A percentile compares a stretch with the other conserved stretches of the same genome.
Conservation (phyloP, 1,140 invertebrate genomes). For the Brachystomella parvula region DNA sequence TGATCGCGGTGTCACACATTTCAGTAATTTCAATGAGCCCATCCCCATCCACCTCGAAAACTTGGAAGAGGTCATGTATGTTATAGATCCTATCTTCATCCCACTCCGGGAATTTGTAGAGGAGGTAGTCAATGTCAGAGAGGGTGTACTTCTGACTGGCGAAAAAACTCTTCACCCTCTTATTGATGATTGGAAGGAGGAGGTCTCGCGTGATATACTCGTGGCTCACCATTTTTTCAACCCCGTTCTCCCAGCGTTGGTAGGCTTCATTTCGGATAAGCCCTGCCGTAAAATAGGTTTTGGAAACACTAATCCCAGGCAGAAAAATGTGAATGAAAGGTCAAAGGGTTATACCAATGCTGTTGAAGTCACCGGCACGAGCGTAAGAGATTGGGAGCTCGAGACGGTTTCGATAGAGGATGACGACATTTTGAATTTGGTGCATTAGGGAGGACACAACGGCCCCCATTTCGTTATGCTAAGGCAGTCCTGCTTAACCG, state of each 20-base stretch:
- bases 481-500: no score
- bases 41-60: constrained; percentile 36
- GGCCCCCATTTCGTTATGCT: no score
- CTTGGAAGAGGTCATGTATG: constrained; percentile 35
- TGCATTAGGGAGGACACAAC: no score
- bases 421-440: no score
- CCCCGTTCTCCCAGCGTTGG: neutral
- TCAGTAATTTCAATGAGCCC: constrained; percentile 35
- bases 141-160: constrained; percentile 31
- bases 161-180: constrained; percentile 25
- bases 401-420: neutral
- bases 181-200: constrained; percentile 24
- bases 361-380: neutral
- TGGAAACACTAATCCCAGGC: no score
- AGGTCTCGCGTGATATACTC: constrained; percentile 18
- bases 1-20: constrained; percentile 21
- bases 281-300: neutral
- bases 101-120: constrained; percentile 27
- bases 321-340: neutral
- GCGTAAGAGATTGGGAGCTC: neutral
- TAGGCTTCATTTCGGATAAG: neutral
- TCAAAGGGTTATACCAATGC: neutral
- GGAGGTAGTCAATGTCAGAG: constrained; percentile 28
- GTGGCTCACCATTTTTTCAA: neutral
- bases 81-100: constrained; percentile 30